Evolutionary conservation across 2,888 invertebrate species (phyloP).

Genomic region (Parasteatoda lunata): DNA sequence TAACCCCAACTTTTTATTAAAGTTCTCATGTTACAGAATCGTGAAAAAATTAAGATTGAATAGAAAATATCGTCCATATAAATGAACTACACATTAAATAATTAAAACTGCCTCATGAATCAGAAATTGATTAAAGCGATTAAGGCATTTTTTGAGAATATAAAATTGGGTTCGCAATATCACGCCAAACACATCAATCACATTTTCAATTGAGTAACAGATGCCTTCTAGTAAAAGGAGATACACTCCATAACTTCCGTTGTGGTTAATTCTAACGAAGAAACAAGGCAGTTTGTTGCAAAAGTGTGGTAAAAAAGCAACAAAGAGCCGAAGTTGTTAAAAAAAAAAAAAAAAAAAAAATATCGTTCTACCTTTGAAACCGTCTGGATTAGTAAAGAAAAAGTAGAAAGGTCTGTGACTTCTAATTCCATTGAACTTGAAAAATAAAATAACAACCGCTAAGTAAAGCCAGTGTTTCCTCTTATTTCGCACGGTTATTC

Average conservation of each 20-base stretch:
- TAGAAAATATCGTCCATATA: no score
- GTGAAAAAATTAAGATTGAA: no score
- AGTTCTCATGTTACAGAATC: no score
- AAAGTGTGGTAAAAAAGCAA: constrained; percentile 26
- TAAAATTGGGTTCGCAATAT: no score
- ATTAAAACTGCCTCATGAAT: no score
- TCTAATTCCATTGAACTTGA: constrained; percentile 61
- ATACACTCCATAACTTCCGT: constrained; percentile 26
- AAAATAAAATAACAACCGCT: constrained; percentile 54
- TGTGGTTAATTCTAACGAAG: constrained; percentile 10
- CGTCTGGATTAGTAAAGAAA: constrained; percentile 9
- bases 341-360: constrained; percentile 19
- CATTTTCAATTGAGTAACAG: no score
- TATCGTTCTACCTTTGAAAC: background rate
- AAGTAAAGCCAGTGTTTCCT: constrained; percentile 53
- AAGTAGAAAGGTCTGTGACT: constrained; percentile 53
- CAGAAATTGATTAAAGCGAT: no score
- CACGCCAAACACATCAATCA: no score
- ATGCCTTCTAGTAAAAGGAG: constrained; percentile 20
- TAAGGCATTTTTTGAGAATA: no score
- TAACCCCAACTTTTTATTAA: no score
- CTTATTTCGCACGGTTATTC: constrained; percentile 60
- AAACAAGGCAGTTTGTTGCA: constrained; percentile 12
- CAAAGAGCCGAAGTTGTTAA: background rate
- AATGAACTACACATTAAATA: no score